These are phyloP conservation scores for Morone saxatilis DNA, from an alignment of 2,113 vertebrate genomes.

Conservation along the genomic window DNA sequence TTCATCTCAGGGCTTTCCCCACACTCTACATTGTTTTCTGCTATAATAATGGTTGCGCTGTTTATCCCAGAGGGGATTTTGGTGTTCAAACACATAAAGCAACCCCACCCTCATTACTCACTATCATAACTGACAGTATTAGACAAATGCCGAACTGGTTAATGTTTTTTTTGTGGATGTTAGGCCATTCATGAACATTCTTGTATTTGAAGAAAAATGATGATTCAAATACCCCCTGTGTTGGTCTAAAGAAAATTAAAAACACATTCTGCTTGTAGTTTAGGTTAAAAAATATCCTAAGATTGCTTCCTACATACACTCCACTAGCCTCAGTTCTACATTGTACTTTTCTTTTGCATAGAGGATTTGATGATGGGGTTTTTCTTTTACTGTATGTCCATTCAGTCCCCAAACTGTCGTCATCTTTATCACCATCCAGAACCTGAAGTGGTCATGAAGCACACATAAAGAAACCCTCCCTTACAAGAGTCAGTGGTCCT, in stretches of 20 bases:
- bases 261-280: neutral
- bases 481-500: conserved; percentile 43
- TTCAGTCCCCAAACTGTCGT: conserved; percentile 10
- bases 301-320: neutral
- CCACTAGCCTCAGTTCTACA: neutral
- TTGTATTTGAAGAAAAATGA: conserved; percentile 18
- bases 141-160: conserved; percentile 15
- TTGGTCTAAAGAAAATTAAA: neutral
- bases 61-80: conserved; percentile 64
- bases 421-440: conserved; percentile 37
- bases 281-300: neutral
- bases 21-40: conserved; percentile 44
- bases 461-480: conserved; percentile 31
- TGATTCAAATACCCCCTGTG: conserved; percentile 2
- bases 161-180: conserved; percentile 43
- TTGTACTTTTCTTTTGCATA: neutral
- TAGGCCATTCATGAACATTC: conserved; percentile 8
- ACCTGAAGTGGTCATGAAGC: conserved; percentile 25
- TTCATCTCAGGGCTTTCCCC: conserved; percentile 59
- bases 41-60: conserved; percentile 52
- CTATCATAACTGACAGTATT: conserved; percentile 41
- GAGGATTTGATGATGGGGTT: no score
- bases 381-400: conserved; percentile 3
- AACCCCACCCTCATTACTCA: conserved; percentile 58
- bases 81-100: conserved; percentile 47